Conservation (phyloP, 2,113 vertebrate genomes). For the Phaethon lepturus region DNA sequence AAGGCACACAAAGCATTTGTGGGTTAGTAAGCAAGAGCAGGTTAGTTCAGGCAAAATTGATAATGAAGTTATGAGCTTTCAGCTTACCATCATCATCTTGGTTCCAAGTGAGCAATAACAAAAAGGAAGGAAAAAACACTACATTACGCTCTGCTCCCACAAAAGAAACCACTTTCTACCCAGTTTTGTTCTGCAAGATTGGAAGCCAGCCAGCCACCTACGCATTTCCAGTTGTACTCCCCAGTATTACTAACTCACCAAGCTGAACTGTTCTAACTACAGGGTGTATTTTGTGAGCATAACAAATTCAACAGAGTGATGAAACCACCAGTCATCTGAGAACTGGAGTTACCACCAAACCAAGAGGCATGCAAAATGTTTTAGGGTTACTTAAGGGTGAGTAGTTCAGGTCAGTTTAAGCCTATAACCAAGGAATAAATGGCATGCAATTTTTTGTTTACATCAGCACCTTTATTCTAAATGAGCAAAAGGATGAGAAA, state of each 20-base stretch:
- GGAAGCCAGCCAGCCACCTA: background rate
- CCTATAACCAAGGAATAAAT: background rate
- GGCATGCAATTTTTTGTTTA: background rate
- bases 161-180: background rate
- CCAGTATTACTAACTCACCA: background rate
- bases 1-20: background rate
- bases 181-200: background rate
- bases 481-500: background rate
- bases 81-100: slow-evolving; percentile 52
- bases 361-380: background rate
- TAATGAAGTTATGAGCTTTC: background rate
- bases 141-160: background rate
- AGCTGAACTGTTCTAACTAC: background rate
- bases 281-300: background rate
- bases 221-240: background rate
- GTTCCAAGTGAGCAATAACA: background rate
- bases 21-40: background rate
- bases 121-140: background rate
- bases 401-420: background rate
- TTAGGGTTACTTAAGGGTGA: background rate
- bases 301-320: background rate
- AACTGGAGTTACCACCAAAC: background rate
- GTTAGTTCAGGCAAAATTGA: background rate
- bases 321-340: background rate
- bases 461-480: background rate